Evolutionary conservation across 2,888 invertebrate genomes (phyloP), one percentile per base, ranked within the genome.

Genomic region (Lutraria lutraria): DNA sequence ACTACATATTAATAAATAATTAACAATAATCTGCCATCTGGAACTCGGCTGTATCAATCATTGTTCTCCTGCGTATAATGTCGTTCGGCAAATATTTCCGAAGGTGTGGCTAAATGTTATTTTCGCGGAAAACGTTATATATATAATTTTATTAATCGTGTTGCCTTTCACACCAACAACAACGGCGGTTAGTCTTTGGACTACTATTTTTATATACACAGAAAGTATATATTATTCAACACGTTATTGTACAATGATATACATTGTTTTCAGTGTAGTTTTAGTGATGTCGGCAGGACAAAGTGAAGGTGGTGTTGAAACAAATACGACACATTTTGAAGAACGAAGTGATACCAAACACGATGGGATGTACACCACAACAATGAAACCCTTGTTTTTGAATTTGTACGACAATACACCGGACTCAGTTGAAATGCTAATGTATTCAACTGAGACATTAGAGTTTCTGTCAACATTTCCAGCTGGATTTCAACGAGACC

Each of bases 381-480:
- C 56, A 8, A 56, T 19, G 56, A 2, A 56, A 56, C 0, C 15
- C 3, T 8, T 19, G 3, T 19, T 56, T 56, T 15, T n/a, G n/a
- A n/a, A 56, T 56, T 56, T 56, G 19, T 25, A 60, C n/a, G n/a
- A 21, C 21, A n/a, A 8, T n/a, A 25, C 8, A 25, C 63, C 63
- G 25, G 4, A 8, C 43, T 25, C 63, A 4, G 8, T 68, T 68
- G 63, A 68, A 21, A 10, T 4, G 63, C n/a, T 76, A 16, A 76
- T 76, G 76, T 31, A 13, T 15, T 8, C 29, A 15, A 76, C 31
- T 31, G 19, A 15, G 31, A 76, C 76, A 31, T 34, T 76, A 19
- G 54, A 84, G 3, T 84, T 72, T 52, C 29, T 84, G 21, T 76
- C 76, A 21, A 31, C 53, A 16, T 84, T 76, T 76, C 19, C 25